Evolutionary conservation across 2,113 vertebrate genomes (phyloP), one percentile per base, ranked within the genome.

Genomic region (Desmodus rotundus): DNA sequence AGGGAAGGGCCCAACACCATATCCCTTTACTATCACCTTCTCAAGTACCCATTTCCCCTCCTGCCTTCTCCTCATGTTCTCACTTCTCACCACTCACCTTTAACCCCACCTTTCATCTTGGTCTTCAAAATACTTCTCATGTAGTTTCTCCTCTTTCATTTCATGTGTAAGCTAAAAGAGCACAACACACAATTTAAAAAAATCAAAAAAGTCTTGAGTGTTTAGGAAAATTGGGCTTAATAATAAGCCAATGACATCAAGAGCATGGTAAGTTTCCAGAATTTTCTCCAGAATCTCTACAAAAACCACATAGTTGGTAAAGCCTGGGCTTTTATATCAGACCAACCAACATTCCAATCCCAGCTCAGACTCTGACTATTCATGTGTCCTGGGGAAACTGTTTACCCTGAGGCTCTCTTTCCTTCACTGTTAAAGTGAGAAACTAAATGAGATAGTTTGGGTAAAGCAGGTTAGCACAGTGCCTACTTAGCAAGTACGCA

Each of bases 21-120:
- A 4, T 61, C 93, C 86, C 74, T 45, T 92, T 84, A 90, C 76
- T 73, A 54, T 93, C 87, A 86, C 84, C 83, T 97, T 83, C 76
- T 83, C 47, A 26, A 83, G 54, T 13, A 9, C 33, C 67, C n/a
- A 20, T 82, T 22, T 1, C n/a, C n/a, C 41, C 43, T 54, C 36
- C 65, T 47, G 61, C 33, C 52, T 41, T 50, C 58, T 11, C 33
- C 26, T 67, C 20, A 12, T 1, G 8, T 4, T 58, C 80, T 87
- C 45, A 15, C 11, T 52, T 54, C 65, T 94, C 33, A 5, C 43
- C 73, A n/a, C 14, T 80, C 61, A 45, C 45, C 76, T 77, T 93
- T 61, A 68, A 89, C 16, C 36, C 50, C 8, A 5, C 22, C 56
- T 56, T 73, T 86, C 78, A 10, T 50, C 45, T 19, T 41, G 26